Conservation (phyloP, 2,113 vertebrate genomes). For the Struthidea cinerea region DNA sequence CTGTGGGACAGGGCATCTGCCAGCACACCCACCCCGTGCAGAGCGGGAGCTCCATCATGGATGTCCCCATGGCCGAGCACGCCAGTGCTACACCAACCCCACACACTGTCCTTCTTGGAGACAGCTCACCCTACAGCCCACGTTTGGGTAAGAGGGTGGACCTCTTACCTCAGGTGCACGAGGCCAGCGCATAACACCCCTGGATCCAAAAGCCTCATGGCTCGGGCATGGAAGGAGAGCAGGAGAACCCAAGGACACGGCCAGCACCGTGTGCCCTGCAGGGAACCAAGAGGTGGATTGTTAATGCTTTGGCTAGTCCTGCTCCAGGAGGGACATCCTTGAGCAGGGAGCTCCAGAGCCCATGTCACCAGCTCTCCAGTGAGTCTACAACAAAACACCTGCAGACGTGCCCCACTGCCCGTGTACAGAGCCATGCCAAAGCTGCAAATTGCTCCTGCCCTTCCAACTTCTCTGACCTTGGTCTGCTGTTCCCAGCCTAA, state of each 20-base stretch:
- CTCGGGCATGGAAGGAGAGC: not conserved
- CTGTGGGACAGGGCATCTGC: not conserved
- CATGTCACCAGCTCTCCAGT: not conserved
- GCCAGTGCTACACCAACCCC: not conserved
- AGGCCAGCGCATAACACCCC: not conserved
- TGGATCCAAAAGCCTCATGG: not conserved
- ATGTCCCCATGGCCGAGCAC: not conserved
- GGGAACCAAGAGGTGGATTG: not conserved
- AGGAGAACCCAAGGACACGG: not conserved
- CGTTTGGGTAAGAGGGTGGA: conserved; percentile 7
- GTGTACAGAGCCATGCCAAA: not conserved
- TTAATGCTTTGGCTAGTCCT: not conserved
- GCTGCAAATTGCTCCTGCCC: no score
- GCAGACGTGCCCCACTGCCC: not conserved
- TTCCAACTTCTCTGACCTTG: not conserved
- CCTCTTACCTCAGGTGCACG: not conserved
- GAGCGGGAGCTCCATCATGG: not conserved
- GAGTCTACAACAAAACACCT: not conserved
- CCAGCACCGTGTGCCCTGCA: not conserved
- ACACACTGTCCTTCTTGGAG: conserved; percentile 19
- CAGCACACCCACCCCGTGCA: not conserved
- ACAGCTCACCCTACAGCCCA: conserved; percentile 56
- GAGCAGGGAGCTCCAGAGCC: not conserved
- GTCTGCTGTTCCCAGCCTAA: not conserved
- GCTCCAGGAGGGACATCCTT: not conserved